phyloP scores from a whole-genome alignment of 2,113 vertebrate genomes.

The Reinhardtius hippoglossoides region DNA sequence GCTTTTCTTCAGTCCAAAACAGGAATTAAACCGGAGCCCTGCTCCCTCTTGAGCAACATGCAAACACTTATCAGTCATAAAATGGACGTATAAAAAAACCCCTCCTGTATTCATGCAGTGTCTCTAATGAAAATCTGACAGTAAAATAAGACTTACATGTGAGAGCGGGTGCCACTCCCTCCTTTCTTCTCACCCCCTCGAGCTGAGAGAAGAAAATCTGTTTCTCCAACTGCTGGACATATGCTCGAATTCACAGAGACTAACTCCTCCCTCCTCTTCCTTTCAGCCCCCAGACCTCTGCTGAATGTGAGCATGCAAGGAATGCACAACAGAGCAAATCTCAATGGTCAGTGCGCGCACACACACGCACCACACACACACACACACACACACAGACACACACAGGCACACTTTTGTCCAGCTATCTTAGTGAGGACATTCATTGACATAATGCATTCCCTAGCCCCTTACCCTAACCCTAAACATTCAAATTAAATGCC shows the following conservation, averaged over 20 bases:
- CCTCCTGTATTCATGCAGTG: neutral
- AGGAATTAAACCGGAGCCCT: constrained; percentile 4
- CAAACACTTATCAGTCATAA: neutral
- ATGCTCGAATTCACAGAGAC: constrained; percentile 10
- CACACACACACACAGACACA: too few species aligned
- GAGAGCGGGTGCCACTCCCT: constrained; percentile 1
- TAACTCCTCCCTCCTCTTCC: constrained; percentile 63
- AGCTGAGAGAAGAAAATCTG: constrained; percentile 29
- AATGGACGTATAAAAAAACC: constrained; percentile 7
- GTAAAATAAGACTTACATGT: constrained; percentile 51
- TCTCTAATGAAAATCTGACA: neutral
- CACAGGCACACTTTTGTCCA: too few species aligned
- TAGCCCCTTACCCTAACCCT: too few species aligned
- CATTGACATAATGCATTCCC: too few species aligned
- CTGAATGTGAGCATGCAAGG: constrained; percentile 42
- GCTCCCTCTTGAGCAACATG: too few species aligned
- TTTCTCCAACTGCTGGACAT: constrained; percentile 21
- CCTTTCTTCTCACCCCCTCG: constrained; percentile 47
- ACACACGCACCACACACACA: neutral
- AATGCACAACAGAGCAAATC: constrained; percentile 40
- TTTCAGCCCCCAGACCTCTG: constrained; percentile 21
- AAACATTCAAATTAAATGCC: too few species aligned
- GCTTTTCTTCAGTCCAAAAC: neutral
- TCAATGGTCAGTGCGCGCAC: neutral
- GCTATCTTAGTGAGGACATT: too few species aligned